Percentiles rank a stretch among this genome's conserved stretches.
Conservation (phyloP, 2,888 invertebrate species). For the Craniophora ligustri region DNA sequence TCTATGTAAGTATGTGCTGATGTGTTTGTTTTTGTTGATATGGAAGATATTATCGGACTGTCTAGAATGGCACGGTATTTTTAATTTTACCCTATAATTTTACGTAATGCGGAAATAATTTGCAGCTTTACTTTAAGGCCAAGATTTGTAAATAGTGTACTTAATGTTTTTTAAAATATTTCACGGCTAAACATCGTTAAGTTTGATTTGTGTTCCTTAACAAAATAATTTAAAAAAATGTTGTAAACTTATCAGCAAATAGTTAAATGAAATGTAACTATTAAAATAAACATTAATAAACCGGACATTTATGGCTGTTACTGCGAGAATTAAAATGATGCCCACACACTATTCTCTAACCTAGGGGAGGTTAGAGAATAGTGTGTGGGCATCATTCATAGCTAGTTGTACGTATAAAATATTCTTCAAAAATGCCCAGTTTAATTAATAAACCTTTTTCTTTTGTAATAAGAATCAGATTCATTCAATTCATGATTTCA, state of each 20-base stretch:
- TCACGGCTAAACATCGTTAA: no score
- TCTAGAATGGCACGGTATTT: no score
- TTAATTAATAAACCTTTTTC: constrained; percentile 55
- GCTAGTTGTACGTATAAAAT: constrained; percentile 68
- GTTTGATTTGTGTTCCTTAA: no score
- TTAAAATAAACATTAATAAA: constrained; percentile 55
- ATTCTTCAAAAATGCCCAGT: constrained; percentile 39
- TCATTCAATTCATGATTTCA: no score
- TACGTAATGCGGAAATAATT: no score
- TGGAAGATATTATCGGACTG: neutral
- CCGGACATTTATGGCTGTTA: constrained; percentile 59
- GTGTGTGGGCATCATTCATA: constrained; percentile 74
- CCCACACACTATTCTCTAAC: constrained; percentile 63
- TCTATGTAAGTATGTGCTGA: neutral
- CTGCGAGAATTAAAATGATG: constrained; percentile 67
- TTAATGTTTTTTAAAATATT: no score
- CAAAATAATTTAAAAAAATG: constrained; percentile 1
- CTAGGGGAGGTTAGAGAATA: no score
- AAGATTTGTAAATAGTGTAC: no score
- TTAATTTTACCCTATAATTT: no score
- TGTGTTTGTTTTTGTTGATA: neutral
- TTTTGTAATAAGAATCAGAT: constrained; percentile 53
- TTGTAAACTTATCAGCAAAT: constrained; percentile 24
- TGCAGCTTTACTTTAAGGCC: no score
- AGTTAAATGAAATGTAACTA: constrained; percentile 31